Evolutionary conservation across 2,888 invertebrate species (phyloP), one percentile per base, ranked within the genome.

Genomic region (Caprella mutica): DNA sequence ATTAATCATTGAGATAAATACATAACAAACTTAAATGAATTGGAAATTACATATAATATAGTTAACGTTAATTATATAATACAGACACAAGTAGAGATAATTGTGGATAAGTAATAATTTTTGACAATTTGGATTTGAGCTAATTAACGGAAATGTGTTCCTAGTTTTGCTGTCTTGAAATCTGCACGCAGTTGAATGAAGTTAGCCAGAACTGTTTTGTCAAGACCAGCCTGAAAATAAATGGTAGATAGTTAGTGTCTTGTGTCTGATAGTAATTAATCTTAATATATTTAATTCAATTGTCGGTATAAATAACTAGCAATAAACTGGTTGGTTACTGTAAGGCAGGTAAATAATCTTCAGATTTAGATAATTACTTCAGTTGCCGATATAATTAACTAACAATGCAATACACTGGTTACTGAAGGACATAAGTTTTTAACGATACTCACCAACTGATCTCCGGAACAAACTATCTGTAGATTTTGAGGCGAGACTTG

Each of bases 401-500:
- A 42, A 42, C n/a, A 42, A 42, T 17, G 9, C 9, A 21, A 21
- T n/a, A 21, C 23, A 29, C 8, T 14, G 48, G 17, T 17, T 6
- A 33, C 2, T 8, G 19, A 44, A n/a, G 17, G 19, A 55, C 17
- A 59, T 8, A 55, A 24, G 17, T 55, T 17, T 38, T 48, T n/a
- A 23, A 46, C 38, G 59, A 9, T 24, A 74, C 80, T 78, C 75
- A 94, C 93, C 80, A 94, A 76, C 53, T 91, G 90, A 72, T 93
- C 94, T 27, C 92, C 92, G 50, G 85, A 85, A 74, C 92, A 91
- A 65, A 96, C 92, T 77, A 93, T 91, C 70, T 87, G 86, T 68
- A 98, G 77, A 77, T 97, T 97, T 74, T 94, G 93, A 0, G 96
- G 94, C 69, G 92, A 90, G 0, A 93, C 93, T 43, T 94, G 79